Conservation (phyloP, 2,113 vertebrate genomes). For the Equus przewalskii region DNA sequence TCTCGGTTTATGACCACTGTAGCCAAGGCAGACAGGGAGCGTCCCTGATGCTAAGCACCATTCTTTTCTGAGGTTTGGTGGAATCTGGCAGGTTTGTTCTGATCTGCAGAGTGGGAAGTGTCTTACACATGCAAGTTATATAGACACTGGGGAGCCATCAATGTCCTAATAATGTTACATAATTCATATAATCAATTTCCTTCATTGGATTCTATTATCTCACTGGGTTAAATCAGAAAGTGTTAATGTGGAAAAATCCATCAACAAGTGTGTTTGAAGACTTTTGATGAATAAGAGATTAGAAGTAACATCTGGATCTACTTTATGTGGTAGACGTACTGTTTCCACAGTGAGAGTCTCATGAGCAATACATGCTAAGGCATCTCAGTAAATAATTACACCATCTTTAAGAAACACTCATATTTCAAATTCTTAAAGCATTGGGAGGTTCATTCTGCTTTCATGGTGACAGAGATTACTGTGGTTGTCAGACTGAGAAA, state of each 20-base stretch:
- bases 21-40: background rate
- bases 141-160: background rate
- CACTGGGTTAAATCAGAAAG: background rate
- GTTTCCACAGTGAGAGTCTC: background rate
- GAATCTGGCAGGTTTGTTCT: background rate
- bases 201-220: background rate
- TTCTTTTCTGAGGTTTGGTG: background rate
- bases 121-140: background rate
- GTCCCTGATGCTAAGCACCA: background rate
- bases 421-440: background rate
- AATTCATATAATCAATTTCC: background rate
- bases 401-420: background rate
- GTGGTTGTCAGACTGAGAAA: background rate
- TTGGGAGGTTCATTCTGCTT: background rate
- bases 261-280: background rate
- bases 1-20: background rate
- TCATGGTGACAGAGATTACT: background rate
- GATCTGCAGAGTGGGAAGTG: background rate
- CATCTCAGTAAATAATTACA: background rate
- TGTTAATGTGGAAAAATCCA: background rate
- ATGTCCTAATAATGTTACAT: background rate
- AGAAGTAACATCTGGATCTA: background rate
- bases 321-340: background rate
- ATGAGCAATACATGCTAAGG: background rate
- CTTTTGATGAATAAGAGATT: background rate